Percentiles rank a stretch among this genome's conserved stretches.
Evolutionary conservation across 2,113 vertebrate genomes (phyloP).

Genomic region (Elaphurus davidianus): DNA sequence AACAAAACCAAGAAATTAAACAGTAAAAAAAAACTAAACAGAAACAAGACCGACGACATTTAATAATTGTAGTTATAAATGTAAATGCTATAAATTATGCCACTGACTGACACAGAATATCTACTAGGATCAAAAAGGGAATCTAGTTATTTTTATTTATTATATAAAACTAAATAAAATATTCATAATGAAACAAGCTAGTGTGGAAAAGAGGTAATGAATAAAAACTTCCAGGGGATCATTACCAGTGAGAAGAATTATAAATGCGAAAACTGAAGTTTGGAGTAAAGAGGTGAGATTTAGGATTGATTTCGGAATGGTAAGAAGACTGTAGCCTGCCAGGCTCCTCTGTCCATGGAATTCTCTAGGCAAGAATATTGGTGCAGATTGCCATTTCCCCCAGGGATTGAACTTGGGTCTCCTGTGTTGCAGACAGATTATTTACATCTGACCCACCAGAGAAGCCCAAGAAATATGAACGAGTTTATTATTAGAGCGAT

Average conservation of each 20-base stretch:
- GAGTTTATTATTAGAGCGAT: not conserved
- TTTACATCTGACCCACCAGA: not conserved
- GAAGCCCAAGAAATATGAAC: not conserved
- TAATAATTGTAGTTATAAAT: not conserved
- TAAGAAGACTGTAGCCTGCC: not conserved
- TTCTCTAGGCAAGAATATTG: not conserved
- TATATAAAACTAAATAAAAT: not conserved
- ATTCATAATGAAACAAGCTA: not conserved
- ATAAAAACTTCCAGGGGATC: not conserved
- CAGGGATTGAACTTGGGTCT: not conserved
- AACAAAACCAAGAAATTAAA: not conserved
- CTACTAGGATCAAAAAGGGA: not conserved
- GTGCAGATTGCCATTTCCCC: not conserved
- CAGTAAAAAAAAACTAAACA: not conserved
- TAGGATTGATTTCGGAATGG: not conserved
- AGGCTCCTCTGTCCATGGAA: not conserved
- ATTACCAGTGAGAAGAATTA: not conserved
- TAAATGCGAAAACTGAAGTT: not conserved
- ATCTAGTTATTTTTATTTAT: not conserved
- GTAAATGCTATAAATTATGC: not conserved
- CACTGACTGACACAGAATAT: not conserved
- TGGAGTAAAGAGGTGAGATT: not conserved
- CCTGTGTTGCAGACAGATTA: not conserved
- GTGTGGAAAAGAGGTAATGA: not conserved
- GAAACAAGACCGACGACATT: not conserved